A percentile compares a stretch with the other conserved stretches of the same genome.
Conservation (phyloP, 2,797 vertebrate species). For the Percopsis omiscomaycus region DNA sequence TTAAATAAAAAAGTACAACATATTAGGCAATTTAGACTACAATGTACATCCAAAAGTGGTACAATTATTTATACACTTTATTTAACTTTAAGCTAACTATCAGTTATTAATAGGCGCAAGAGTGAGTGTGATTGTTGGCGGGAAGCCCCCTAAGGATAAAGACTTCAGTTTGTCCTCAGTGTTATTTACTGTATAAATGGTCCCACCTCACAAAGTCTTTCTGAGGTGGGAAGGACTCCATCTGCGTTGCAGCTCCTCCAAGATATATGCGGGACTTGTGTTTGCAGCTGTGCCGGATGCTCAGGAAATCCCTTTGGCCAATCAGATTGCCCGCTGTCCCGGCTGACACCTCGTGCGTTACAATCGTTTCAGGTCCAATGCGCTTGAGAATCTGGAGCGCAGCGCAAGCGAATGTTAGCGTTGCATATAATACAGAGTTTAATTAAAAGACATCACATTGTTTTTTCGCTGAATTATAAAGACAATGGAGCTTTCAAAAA, state of each 20-base stretch:
- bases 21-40: too few relatives aligned
- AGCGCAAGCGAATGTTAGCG: neutral
- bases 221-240: conserved; percentile 72
- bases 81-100: too few relatives aligned
- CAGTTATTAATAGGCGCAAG: too few relatives aligned
- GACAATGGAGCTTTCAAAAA: too few relatives aligned
- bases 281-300: conserved; percentile 74
- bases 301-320: conserved; percentile 83
- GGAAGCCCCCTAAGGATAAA: neutral
- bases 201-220: conserved; percentile 79
- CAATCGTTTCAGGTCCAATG: conserved; percentile 69
- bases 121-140: neutral
- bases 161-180: too few relatives aligned
- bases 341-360: conserved; percentile 80
- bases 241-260: conserved; percentile 72
- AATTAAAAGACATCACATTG: neutral
- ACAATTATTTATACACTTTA: too few relatives aligned
- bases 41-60: too few relatives aligned
- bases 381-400: conserved; percentile 75
- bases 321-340: conserved; percentile 76
- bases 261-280: conserved; percentile 70
- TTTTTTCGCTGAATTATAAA: too few relatives aligned
- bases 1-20: too few relatives aligned
- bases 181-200: neutral
- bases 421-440: neutral